phyloP scores from a whole-genome alignment of 2,797 vertebrate genomes.

The Danio kyathit region DNA sequence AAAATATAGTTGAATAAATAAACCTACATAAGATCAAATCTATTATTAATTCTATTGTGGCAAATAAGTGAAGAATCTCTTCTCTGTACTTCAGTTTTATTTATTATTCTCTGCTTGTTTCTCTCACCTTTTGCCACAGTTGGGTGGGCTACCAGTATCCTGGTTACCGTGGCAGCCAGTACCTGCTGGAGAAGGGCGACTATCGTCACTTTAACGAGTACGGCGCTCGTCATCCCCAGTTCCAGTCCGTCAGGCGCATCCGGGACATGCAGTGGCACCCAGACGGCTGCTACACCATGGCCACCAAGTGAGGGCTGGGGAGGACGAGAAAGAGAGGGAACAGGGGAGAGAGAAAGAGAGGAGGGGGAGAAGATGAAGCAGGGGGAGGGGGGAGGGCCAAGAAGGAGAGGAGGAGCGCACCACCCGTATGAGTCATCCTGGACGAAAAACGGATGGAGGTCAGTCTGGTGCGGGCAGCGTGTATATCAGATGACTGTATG shows the following conservation, averaged over 20 bases:
- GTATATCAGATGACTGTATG: slow-evolving; percentile 11
- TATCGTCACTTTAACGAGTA: slow-evolving; percentile 81
- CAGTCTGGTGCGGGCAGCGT: neutral
- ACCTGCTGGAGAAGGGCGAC: slow-evolving; percentile 80
- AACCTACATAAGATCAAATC: too few species aligned
- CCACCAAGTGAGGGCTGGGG: slow-evolving; percentile 74
- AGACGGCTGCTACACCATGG: slow-evolving; percentile 75
- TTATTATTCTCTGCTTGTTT: slow-evolving; percentile 28
- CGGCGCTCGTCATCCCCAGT: slow-evolving; percentile 77
- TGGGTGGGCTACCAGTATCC: slow-evolving; percentile 83
- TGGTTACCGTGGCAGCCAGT: slow-evolving; percentile 81
- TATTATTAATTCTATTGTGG: neutral
- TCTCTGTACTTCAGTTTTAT: neutral
- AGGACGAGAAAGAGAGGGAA: slow-evolving; percentile 73
- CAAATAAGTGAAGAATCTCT: neutral
- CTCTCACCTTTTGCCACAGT: slow-evolving; percentile 60
- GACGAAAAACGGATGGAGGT: slow-evolving; percentile 46
- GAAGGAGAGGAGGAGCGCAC: slow-evolving; percentile 65
- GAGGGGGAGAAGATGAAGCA: slow-evolving; percentile 56
- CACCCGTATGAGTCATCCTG: slow-evolving; percentile 49
- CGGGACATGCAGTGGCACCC: slow-evolving; percentile 83
- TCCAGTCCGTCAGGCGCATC: slow-evolving; percentile 80
- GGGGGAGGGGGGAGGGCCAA: slow-evolving; percentile 62
- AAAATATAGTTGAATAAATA: too few species aligned
- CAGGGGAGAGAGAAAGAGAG: slow-evolving; percentile 62